Evolutionary conservation across 2,888 invertebrate species (phyloP).

Genomic region (Blomia tropicalis): DNA sequence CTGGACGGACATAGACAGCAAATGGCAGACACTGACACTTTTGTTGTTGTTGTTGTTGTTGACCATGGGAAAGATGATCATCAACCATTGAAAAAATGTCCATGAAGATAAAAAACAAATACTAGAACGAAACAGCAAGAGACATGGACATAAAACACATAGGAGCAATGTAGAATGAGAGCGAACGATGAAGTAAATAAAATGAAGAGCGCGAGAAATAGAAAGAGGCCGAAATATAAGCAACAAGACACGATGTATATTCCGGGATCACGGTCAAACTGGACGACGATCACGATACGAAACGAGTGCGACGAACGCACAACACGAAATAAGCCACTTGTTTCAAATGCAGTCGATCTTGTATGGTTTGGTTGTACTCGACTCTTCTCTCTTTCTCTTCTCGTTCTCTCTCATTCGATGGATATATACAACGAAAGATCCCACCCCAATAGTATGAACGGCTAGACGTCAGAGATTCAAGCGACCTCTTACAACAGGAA

Average conservation of each 20-base stretch:
- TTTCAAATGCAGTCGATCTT: no score
- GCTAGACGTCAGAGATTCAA: not conserved
- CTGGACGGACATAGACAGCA: not conserved
- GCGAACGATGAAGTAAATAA: no score
- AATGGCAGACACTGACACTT: not conserved
- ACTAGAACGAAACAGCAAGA: no score
- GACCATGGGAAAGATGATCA: conserved; percentile 12
- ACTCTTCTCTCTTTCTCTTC: no score
- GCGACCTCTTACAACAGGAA: conserved; percentile 7
- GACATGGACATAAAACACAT: no score
- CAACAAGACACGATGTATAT: no score
- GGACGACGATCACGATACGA: not conserved
- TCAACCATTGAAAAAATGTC: no score
- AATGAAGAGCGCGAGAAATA: no score
- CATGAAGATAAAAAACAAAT: no score
- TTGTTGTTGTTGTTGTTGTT: no score
- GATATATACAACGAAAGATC: not conserved
- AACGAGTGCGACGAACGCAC: not conserved
- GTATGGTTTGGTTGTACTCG: no score
- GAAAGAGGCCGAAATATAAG: not conserved
- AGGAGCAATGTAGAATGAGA: not conserved
- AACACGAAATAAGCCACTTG: conserved; percentile 14
- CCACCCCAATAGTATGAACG: not conserved
- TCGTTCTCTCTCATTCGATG: not conserved
- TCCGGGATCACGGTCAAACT: no score